phyloP scores from a whole-genome alignment of 2,113 vertebrate species.

The Nothoprocta perdicaria region DNA sequence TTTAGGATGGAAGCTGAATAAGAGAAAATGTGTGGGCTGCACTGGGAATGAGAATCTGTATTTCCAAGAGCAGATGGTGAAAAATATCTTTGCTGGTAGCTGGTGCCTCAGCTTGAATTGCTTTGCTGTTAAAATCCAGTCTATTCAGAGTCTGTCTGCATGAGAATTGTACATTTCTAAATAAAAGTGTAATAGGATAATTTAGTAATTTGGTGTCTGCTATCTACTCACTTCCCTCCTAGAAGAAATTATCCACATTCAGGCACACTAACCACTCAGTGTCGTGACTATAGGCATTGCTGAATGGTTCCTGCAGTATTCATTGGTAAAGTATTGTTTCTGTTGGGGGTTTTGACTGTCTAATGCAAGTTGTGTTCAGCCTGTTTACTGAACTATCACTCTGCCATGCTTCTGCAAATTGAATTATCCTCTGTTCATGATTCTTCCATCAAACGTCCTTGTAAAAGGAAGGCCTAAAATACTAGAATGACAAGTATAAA shows the following conservation, averaged over 20 bases:
- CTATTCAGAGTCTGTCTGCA: conserved; percentile 59
- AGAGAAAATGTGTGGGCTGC: conserved; percentile 46
- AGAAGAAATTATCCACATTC: conserved; percentile 27
- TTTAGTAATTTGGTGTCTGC: conserved; percentile 59
- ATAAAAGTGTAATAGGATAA: conserved; percentile 56
- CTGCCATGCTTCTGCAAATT: neutral
- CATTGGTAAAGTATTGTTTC: conserved; percentile 21
- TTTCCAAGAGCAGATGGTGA: conserved; percentile 67
- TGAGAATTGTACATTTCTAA: conserved; percentile 57
- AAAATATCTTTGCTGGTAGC: conserved; percentile 56
- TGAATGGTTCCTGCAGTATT: neutral
- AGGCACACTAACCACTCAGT: conserved; percentile 15
- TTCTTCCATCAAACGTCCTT: neutral
- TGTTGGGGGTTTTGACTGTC: neutral
- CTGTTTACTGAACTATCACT: conserved; percentile 11
- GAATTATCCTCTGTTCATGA: neutral
- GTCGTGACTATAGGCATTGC: conserved; percentile 1
- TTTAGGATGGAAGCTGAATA: neutral
- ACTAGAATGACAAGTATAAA: conserved; percentile 1
- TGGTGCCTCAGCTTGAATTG: conserved; percentile 44
- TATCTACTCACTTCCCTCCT: conserved; percentile 22
- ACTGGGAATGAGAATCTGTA: conserved; percentile 47
- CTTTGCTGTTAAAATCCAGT: conserved; percentile 53
- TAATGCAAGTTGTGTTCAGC: neutral
- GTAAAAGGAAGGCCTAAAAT: conserved; percentile 6